These are phyloP conservation scores for Melanostoma mellinum DNA, from an alignment of 2,888 invertebrate species.

Conservation along the genomic window DNA sequence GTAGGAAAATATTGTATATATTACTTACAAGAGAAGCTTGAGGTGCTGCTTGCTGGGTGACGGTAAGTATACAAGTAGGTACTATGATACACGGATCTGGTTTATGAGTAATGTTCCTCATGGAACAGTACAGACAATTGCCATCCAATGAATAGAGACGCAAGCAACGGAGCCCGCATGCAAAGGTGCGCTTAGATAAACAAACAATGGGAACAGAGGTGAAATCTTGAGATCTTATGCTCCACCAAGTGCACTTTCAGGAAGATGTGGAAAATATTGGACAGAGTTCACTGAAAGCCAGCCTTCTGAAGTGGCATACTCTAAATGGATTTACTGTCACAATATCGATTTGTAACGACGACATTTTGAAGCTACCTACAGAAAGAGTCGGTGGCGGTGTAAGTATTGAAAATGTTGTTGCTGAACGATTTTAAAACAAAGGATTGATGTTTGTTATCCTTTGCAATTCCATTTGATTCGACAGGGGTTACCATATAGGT, in stretches of 20 bases:
- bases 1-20: conserved; percentile 31
- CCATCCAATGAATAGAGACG: conserved; percentile 11
- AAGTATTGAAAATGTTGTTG: too few relatives aligned
- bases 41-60: conserved; percentile 29
- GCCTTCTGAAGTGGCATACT: conserved; percentile 42
- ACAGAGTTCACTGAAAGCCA: conserved; percentile 38
- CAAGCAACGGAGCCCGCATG: not conserved
- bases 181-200: conserved; percentile 56
- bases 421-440: too few relatives aligned
- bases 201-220: conserved; percentile 59
- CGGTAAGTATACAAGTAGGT: conserved; percentile 15
- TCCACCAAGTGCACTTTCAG: conserved; percentile 31
- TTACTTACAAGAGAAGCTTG: conserved; percentile 58
- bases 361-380: conserved; percentile 27
- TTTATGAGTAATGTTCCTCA: conserved; percentile 49
- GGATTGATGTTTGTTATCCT: too few relatives aligned
- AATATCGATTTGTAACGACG: conserved; percentile 33
- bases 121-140: conserved; percentile 16
- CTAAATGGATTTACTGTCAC: conserved; percentile 37
- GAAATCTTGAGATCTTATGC: conserved; percentile 51
- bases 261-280: conserved; percentile 36
- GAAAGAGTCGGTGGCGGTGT: not conserved
- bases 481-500: too few relatives aligned
- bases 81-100: conserved; percentile 39
- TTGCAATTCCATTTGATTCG: too few relatives aligned